Evolutionary conservation across 2,888 invertebrate species (phyloP).

Genomic region (Zaprionus lineosus): DNA sequence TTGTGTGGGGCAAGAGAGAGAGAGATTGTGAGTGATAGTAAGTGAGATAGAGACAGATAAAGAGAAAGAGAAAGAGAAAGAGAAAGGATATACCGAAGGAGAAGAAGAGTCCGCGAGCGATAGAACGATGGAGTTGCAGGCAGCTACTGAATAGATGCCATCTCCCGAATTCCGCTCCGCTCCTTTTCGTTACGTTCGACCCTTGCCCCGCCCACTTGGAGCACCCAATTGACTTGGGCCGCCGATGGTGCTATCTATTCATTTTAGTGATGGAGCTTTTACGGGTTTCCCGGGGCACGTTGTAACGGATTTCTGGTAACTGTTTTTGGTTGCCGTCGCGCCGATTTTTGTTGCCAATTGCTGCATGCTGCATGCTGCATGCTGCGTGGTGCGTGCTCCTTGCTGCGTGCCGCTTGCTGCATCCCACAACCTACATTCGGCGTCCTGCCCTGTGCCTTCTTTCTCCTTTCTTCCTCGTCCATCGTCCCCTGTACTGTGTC

Average conservation of each 20-base stretch:
- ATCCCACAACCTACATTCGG: too few species aligned
- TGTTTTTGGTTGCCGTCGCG: constrained; percentile 59
- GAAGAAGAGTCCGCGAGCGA: too few species aligned
- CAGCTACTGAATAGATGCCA: constrained; percentile 5
- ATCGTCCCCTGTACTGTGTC: too few species aligned
- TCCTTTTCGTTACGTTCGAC: background rate
- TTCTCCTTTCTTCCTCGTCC: background rate
- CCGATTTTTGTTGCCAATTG: constrained; percentile 50
- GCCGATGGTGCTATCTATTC: constrained; percentile 41
- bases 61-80: too few species aligned
- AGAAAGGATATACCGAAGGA: too few species aligned
- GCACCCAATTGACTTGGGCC: constrained; percentile 57
- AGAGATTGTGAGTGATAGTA: too few species aligned
- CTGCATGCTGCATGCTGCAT: too few species aligned
- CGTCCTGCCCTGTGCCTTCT: background rate
- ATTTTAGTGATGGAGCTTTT: constrained; percentile 31
- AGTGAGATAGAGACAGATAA: too few species aligned
- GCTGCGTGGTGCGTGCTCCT: too few species aligned
- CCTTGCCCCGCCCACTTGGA: too few species aligned
- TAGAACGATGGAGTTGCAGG: constrained; percentile 34
- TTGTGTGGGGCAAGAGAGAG: too few species aligned
- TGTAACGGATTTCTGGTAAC: constrained; percentile 63
- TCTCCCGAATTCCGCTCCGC: background rate
- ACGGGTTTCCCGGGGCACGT: constrained; percentile 40
- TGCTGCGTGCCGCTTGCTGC: too few species aligned